A percentile compares a stretch with the other conserved stretches of the same genome.
Conservation (phyloP, 2,888 invertebrate species). For the Ormyrus thymus region DNA sequence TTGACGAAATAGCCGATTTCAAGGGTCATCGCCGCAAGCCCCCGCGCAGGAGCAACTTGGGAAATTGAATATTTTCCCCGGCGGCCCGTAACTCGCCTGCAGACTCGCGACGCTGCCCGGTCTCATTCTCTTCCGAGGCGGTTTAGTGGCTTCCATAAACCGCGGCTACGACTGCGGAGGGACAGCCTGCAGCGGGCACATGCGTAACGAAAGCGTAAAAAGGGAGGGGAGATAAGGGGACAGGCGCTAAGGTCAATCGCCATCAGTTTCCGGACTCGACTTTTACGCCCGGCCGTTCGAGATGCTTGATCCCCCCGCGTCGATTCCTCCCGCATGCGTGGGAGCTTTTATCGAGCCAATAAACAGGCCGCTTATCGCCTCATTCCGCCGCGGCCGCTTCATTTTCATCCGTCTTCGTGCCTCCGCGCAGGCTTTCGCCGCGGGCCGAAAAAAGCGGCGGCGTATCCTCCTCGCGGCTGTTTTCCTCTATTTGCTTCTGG, state of each 20-base stretch:
- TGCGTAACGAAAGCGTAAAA: neutral
- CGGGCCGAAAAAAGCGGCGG: neutral
- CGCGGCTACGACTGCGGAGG: conserved; percentile 44
- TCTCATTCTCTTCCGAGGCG: conserved; percentile 45
- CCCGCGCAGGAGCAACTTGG: conserved; percentile 38
- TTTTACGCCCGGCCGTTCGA: conserved; percentile 50
- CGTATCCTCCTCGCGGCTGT: neutral
- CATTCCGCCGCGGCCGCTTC: conserved; percentile 36
- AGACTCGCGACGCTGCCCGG: conserved; percentile 1
- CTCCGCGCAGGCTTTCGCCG: neutral
- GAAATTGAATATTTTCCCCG: conserved; percentile 57
- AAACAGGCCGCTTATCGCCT: conserved; percentile 52
- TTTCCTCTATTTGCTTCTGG: conserved; percentile 28
- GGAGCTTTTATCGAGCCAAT: conserved; percentile 51
- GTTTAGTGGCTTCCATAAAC: conserved; percentile 56
- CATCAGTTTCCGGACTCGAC: conserved; percentile 49
- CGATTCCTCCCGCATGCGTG: conserved; percentile 20
- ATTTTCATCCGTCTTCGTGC: conserved; percentile 34
- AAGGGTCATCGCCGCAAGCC: conserved; percentile 44
- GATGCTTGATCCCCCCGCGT: conserved; percentile 51
- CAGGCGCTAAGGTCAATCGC: conserved; percentile 46
- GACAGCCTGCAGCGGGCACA: neutral
- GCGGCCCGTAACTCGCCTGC: conserved; percentile 48
- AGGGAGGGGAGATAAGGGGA: neutral
- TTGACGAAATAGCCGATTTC: conserved; percentile 49